Evolutionary conservation across 2,888 invertebrate species (phyloP), one percentile per base, ranked within the genome.

Genomic region (Cephus pygmeus): DNA sequence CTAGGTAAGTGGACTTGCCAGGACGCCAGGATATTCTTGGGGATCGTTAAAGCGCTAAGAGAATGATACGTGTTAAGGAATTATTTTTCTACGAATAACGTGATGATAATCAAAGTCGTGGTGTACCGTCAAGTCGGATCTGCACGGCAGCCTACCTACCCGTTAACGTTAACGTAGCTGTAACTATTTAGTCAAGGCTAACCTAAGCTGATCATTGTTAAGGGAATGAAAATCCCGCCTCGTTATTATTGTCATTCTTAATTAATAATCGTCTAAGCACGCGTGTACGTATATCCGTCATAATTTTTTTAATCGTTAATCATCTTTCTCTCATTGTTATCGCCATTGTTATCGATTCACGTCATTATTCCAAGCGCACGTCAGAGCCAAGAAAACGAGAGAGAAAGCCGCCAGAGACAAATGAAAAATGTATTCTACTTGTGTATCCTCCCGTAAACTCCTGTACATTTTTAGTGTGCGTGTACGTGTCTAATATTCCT

Each of bases 61-160:
- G 31, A 33, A 71, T 71, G 33, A 71, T 71, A 33, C 71, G 56
- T 56, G 23, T 56, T 85, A 86, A 81, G 84, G 80, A 87, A 87
- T 87, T 88, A 89, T 89, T 89, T 89, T 89, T 89, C 86, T 88
- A 86, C 86, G 84, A 86, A 56, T 56, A 56, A 83, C 84, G 87
- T 87, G 85, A 87, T 85, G 85, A 87, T 87, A 86, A 87, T 88
- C 83, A 86, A 84, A 82, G 80, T 85, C 83, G 83, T 80, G 79
- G 79, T 77, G 34, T 78, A 77, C 76, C 79, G 31, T 31, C 1
- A 83, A 73, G 75, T 69, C 36, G 77, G 77, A 75, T 31, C 69
- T 56, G 34, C 73, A 30, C 76, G 75, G 78, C 71, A 78, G 75
- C 78, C 78, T 78, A 76, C 78, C 78, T 78, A 76, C 76, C 75